phyloP scores from a whole-genome alignment of 2,797 vertebrate species.

The Megaceryle alcyon region DNA sequence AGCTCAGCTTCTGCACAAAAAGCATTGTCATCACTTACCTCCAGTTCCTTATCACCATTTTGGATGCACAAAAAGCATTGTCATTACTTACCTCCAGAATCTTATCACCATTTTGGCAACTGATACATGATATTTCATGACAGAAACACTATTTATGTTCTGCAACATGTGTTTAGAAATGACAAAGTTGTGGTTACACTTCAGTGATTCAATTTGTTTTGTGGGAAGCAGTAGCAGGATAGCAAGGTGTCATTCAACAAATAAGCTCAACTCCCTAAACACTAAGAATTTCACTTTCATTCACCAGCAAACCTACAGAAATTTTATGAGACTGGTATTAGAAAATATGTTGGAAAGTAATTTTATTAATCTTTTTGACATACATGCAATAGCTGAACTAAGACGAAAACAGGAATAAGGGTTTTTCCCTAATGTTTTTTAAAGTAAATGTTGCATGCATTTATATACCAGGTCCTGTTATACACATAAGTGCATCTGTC shows the following conservation, averaged over 20 bases:
- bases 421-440: neutral
- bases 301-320: neutral
- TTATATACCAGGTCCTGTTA: neutral
- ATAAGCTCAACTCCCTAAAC: neutral
- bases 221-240: neutral
- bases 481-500: accelerated
- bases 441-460: neutral
- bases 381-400: neutral
- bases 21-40: no score
- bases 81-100: neutral
- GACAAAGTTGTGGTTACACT: neutral
- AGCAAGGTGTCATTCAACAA: neutral
- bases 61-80: neutral
- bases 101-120: neutral
- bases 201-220: neutral
- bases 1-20: neutral
- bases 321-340: neutral
- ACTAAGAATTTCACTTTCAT: neutral
- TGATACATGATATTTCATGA: neutral
- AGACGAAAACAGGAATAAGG: neutral
- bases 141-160: neutral
- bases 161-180: neutral
- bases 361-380: neutral
- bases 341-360: neutral
- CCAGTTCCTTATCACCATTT: no score